These are phyloP conservation scores for Sturnira hondurensis DNA, from an alignment of 2,113 vertebrate genomes.

Conservation along the genomic window DNA sequence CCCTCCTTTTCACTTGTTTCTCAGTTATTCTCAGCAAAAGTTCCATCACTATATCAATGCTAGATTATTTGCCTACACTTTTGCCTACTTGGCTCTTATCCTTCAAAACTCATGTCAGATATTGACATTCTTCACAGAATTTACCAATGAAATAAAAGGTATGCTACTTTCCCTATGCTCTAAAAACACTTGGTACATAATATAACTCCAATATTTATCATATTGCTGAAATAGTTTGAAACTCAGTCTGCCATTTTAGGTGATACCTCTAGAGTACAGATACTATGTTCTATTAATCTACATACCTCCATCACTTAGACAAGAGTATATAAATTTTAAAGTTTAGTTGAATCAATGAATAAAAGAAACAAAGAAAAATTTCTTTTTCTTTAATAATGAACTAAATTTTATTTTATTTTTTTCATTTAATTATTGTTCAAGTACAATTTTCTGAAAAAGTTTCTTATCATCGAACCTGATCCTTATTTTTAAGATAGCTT, in stretches of 20 bases:
- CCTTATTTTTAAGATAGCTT: neutral
- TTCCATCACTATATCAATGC: neutral
- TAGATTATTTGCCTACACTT: neutral
- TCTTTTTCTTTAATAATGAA: no score
- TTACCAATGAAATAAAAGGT: neutral
- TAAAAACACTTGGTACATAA: neutral
- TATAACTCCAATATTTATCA: neutral
- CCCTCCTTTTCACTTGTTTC: neutral
- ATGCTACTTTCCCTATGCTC: neutral
- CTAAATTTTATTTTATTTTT: no score
- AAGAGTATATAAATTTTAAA: conserved; percentile 26
- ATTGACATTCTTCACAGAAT: neutral
- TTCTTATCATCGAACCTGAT: neutral
- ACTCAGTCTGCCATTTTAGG: neutral
- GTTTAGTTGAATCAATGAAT: neutral
- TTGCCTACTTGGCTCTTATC: neutral
- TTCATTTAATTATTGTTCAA: no score
- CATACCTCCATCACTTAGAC: neutral
- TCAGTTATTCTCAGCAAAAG: neutral
- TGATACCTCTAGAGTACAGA: neutral
- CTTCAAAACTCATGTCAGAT: neutral
- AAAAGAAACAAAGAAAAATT: neutral
- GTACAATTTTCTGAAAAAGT: no score
- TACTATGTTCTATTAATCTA: neutral
- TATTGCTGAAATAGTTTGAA: neutral